Evolutionary conservation across 2,797 vertebrate genomes (phyloP), one percentile per base, ranked within the genome.

Genomic region (Strix occidentalis): DNA sequence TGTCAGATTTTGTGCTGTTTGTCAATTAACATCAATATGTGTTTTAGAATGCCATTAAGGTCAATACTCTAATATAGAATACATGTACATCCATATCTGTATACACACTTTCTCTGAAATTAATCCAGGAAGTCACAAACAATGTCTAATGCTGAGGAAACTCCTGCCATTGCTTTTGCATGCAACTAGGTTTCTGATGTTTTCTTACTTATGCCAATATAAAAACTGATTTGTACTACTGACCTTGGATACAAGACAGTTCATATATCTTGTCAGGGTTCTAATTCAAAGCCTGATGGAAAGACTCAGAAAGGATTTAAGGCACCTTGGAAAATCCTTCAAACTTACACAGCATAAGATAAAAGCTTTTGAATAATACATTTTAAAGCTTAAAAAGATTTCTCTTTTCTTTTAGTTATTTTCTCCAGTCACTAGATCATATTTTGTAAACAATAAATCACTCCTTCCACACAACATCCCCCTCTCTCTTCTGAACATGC

Each of bases 201-300:
- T 93, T 92, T 84, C 37, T 61, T 82, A 84, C n/a, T 82, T 93
- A 65, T 18, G 39, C 35, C 11, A 5, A 64, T 45, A 88, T 11
- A 88, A 81, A 81, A 84, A 28, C n/a, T 51, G 54, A 63, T 66
- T 72, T 88, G 51, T 56, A 63, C 60, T 76, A 33, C 58, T 90
- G 85, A 94, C 72, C 56, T 95, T 79, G 31, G 51, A 66, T 60
- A 76, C 16, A 86, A 46, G n/a, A 51, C 54, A 81, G 50, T 56
- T 87, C 51, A 79, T 82, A 50, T 46, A 86, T 72, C 72, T 84
- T 79, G 33, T 48, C 66, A 79, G 26, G 18, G 17, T 76, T 76
- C 66, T 93, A 89, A 94, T 78, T 88, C 79, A 95, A 93, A 95
- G 9, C 24, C 63, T 75, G 29, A 91, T 74, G n/a, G 58, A 95